Percentiles rank a stretch among this genome's conserved stretches.
These are phyloP conservation scores for Drosophila tripunctata DNA, from an alignment of 2,888 invertebrate species.

Conservation along the genomic window DNA sequence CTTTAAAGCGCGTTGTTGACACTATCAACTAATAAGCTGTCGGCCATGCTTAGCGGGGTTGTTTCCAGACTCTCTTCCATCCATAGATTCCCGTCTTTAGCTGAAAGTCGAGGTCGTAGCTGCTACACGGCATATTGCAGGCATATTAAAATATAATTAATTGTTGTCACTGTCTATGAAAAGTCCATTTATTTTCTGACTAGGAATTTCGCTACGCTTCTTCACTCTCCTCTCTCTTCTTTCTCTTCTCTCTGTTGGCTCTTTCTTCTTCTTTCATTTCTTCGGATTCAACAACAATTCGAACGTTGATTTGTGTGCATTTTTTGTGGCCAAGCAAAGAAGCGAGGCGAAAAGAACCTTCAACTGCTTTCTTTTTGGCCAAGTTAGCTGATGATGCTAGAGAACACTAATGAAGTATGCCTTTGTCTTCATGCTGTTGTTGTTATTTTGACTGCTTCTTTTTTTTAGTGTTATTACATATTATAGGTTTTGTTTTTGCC, in stretches of 20 bases:
- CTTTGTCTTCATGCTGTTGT: conserved; percentile 58
- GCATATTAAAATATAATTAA: conserved; percentile 77
- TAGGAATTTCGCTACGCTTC: conserved; percentile 57
- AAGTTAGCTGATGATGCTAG: conserved; percentile 59
- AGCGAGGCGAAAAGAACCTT: conserved; percentile 18
- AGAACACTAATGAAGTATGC: conserved; percentile 66
- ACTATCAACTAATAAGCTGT: conserved; percentile 75
- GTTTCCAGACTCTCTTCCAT: neutral
- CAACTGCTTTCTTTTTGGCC: conserved; percentile 69
- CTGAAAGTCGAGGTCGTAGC: neutral
- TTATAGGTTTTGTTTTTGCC: conserved; percentile 41
- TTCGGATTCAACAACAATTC: conserved; percentile 61
- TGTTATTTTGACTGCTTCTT: conserved; percentile 8
- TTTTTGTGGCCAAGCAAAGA: conserved; percentile 59
- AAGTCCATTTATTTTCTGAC: conserved; percentile 67
- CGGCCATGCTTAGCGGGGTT: conserved; percentile 29
- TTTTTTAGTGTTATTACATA: conserved; percentile 55
- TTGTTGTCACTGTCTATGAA: conserved; percentile 77
- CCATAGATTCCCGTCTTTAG: neutral
- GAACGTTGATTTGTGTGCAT: conserved; percentile 74
- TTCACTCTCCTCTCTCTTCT: conserved; percentile 9
- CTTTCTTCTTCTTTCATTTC: conserved; percentile 21
- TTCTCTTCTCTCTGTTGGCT: conserved; percentile 1
- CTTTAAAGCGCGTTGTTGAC: conserved; percentile 70
- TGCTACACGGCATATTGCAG: conserved; percentile 39